Evolutionary conservation across 2,113 vertebrate species (phyloP), one percentile per base, ranked within the genome.

Genomic region (Dendropsophus ebraccatus): DNA sequence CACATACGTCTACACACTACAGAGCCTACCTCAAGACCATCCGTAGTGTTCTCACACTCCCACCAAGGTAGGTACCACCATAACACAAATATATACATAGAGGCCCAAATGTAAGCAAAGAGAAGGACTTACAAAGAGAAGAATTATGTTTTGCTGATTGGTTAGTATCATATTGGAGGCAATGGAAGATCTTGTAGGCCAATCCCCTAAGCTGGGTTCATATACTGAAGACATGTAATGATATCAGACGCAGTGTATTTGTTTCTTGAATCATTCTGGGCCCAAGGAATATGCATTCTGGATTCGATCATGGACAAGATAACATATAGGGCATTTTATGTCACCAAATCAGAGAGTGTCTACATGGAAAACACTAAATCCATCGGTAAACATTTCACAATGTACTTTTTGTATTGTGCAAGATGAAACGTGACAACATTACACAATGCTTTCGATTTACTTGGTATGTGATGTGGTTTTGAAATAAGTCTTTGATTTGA

Each of bases 31-130:
- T 81, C 78, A 81, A 81, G 78, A 81, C 8, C 12, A 41, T 81
- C 78, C 23, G 25, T 19, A 54, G 49, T 35, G 25, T 49, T 35
- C 23, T 72, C 12, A 72, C 83, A 84, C 83, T 84, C 72, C 83
- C 76, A 80, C 13, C 32, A 81, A 86, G 84, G 84, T 86, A 86
- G 1, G 84, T 86, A 28, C 45, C 45, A 30, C 16, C 11, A 23
- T 70, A 35, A 4, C 45, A 13, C 11, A 60, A n/a, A 80, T 60
- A 25, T 35, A 35, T 0, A 25, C 17, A 77, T 77, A 23, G 30
- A n/a, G 23, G 17, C 30, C 37, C 2, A 5, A 13, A 45, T 80
- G 45, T 25, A n/a, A 0, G 5, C 25, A n/a, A 60, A 21, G 2
- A 23, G 3, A 37, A 72, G 9, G 41, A 41, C 41, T 41, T 41